Evolutionary conservation across 2,113 vertebrate species (phyloP).

Genomic region (Pitta sordida): DNA sequence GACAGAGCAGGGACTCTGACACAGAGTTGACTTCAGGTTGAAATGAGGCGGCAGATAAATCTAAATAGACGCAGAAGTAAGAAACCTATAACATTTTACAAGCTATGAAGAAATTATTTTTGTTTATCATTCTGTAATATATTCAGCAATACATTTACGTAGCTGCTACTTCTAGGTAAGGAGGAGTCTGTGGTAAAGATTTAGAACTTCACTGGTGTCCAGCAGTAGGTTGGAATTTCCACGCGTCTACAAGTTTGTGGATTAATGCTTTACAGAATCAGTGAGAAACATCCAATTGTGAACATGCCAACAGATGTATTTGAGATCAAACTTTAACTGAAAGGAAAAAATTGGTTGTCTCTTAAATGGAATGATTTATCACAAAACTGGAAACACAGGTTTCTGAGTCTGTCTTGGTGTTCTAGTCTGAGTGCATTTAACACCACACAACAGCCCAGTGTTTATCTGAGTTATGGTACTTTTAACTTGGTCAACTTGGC

Average conservation of each 20-base stretch:
- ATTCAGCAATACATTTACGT: background rate
- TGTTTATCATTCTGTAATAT: background rate
- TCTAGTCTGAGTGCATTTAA: accelerated
- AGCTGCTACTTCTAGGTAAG: background rate
- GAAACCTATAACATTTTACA: background rate
- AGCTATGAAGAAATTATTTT: background rate
- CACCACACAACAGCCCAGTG: too few relatives aligned
- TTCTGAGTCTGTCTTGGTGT: background rate
- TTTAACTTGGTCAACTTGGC: background rate
- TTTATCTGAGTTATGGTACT: background rate
- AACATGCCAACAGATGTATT: background rate
- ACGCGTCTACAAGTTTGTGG: background rate
- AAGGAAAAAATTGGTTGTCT: background rate
- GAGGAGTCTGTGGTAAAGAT: background rate
- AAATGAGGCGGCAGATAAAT: background rate
- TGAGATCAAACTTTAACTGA: background rate
- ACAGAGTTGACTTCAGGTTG: background rate
- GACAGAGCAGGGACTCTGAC: background rate
- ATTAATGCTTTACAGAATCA: background rate
- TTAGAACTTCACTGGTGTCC: background rate
- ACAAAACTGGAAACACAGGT: background rate
- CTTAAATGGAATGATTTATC: background rate
- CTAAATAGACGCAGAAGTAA: background rate
- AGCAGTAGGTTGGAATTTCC: background rate
- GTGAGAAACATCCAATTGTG: background rate